Evolutionary conservation across 2,797 vertebrate species (phyloP), one percentile per base, ranked within the genome.

Genomic region (Morelia viridis): DNA sequence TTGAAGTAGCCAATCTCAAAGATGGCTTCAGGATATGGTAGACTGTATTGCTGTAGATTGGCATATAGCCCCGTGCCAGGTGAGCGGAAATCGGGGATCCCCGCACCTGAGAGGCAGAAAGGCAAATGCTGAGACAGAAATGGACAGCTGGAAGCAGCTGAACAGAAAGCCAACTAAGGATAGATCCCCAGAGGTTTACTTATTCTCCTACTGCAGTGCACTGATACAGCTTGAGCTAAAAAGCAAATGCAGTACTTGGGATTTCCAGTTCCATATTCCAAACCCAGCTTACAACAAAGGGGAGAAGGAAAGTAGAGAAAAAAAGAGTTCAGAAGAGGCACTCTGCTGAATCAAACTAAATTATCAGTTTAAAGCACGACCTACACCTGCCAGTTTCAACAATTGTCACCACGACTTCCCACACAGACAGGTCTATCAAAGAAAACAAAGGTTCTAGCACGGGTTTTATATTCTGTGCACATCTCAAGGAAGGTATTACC

Each of bases 61-160:
- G 98, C 97, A 26, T 99, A 99, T 64, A 99, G 97, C 46, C 99
- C 98, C 0, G 98, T 98, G 93, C 96, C 97, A 0, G 99, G 98
- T 5, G 98, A 99, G 61, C 99, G 99, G 94, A 99, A 99, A 96
- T 99, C 99, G 3, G 99, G 99, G 95, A 99, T 99, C 76, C 99
- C 99, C 0, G 99, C 98, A 4, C 98, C 99, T 99, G 87, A 31
- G 53, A 19, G 28, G 89, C 10, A 90, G 1, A 84, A 60, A 35
- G 9, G 4, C 64, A 80, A 85, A 64, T 0, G 57, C 4, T 0
- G 41, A 41, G 61, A 31, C 13, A 41, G 11, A 12, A 41, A 19
- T 0, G 0, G 7, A 26, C 2, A 13, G 53, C 11, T 68, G 22
- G 28, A 80, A 61, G 5, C 6, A 31, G 62, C 19, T 41, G 35